A percentile compares a stretch with the other conserved stretches of the same genome.
Evolutionary conservation across 2,888 invertebrate species (phyloP).

Genomic region (Drosophila eohydei): DNA sequence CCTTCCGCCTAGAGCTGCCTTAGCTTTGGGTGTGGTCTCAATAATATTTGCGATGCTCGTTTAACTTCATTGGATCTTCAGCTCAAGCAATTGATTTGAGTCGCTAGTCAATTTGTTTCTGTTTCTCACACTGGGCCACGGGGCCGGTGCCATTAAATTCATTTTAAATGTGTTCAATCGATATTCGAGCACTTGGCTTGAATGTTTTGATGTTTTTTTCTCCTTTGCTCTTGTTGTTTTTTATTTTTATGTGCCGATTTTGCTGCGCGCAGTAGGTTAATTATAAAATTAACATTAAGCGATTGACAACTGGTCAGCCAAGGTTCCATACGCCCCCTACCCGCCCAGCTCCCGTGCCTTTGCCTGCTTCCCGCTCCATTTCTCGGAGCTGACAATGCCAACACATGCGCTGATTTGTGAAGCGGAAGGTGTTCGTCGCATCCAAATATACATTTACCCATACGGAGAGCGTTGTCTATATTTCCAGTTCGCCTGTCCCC

Average conservation of each 20-base stretch:
- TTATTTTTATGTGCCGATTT: slow-evolving; percentile 25
- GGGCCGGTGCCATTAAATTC: slow-evolving; percentile 33
- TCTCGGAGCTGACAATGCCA: slow-evolving; percentile 46
- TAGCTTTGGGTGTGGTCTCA: not conserved
- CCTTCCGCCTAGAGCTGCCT: not conserved
- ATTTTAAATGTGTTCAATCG: slow-evolving; percentile 38
- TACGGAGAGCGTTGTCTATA: slow-evolving; percentile 26
- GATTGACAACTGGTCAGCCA: slow-evolving; percentile 72
- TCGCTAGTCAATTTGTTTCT: not conserved
- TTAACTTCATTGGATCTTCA: not conserved
- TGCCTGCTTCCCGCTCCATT: not conserved
- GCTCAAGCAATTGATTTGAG: slow-evolving; percentile 8
- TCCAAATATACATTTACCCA: slow-evolving; percentile 67
- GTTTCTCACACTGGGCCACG: slow-evolving; percentile 16
- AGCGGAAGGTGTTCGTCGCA: slow-evolving; percentile 79
- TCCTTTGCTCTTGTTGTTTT: slow-evolving; percentile 1
- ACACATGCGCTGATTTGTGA: slow-evolving; percentile 75
- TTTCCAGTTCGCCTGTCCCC: slow-evolving; percentile 36
- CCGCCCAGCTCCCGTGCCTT: too few relatives aligned
- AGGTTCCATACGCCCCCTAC: slow-evolving; percentile 27
- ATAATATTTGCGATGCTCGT: not conserved
- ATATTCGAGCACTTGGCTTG: slow-evolving; percentile 48
- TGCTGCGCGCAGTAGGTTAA: slow-evolving; percentile 62
- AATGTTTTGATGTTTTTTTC: slow-evolving; percentile 21
- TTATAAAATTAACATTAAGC: slow-evolving; percentile 75